A percentile compares a stretch with the other conserved stretches of the same genome.
Evolutionary conservation across 2,797 vertebrate species (phyloP).

Genomic region (Phataginus tetradactyla): DNA sequence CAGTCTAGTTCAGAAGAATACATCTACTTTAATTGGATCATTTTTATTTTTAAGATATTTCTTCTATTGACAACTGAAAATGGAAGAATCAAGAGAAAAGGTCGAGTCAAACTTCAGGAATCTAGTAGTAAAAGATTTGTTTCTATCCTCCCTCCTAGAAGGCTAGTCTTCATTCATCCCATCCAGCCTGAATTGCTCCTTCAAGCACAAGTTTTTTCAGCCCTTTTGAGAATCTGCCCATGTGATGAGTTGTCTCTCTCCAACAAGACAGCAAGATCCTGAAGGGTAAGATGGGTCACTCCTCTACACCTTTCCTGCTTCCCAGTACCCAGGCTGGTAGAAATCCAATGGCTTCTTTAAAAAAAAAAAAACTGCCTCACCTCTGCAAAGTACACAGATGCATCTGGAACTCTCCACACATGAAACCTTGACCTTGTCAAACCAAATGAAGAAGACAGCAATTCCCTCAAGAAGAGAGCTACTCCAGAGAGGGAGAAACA

Average conservation of each 20-base stretch:
- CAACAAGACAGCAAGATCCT: not conserved
- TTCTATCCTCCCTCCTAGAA: not conserved
- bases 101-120: not conserved
- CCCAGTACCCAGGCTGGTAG: not conserved
- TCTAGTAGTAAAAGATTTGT: not conserved
- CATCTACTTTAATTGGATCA: not conserved
- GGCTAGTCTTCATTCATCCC: not conserved
- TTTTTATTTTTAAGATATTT: not conserved
- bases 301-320: not conserved
- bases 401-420: not conserved
- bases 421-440: not conserved
- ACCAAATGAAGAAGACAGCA: not conserved
- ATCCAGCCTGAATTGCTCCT: not conserved
- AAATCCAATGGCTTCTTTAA: not conserved
- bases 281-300: not conserved
- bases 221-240: not conserved
- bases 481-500: not conserved
- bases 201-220: not conserved
- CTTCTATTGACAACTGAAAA: slow-evolving; percentile 12
- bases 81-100: not conserved
- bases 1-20: not conserved
- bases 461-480: not conserved
- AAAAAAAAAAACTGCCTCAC: not conserved
- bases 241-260: not conserved
- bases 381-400: not conserved